These are phyloP conservation scores for Alosa alosa DNA, from an alignment of 2,113 vertebrate species.

Conservation along the genomic window DNA sequence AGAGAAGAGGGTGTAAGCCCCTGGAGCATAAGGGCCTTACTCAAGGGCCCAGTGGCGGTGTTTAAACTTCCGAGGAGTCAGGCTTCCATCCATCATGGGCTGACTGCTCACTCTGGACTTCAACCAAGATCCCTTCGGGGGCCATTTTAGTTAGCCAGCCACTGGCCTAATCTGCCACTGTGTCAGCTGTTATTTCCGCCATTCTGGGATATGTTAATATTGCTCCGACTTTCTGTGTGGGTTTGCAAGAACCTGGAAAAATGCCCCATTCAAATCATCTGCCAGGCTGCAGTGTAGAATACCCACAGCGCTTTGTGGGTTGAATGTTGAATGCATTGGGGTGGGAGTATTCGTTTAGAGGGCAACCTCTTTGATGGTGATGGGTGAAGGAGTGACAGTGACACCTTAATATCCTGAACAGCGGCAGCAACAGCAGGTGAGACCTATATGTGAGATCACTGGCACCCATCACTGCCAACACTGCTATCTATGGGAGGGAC, in stretches of 20 bases:
- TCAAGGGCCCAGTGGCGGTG: background rate
- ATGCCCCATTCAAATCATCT: background rate
- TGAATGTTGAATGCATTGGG: background rate
- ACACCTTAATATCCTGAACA: background rate
- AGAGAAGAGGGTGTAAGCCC: background rate
- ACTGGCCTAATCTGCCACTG: background rate
- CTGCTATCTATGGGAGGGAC: background rate
- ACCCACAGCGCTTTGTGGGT: background rate
- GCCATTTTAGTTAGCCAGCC: conserved; percentile 1
- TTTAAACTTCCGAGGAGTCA: conserved; percentile 4
- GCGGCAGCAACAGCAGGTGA: background rate
- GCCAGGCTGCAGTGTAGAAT: background rate
- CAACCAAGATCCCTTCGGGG: background rate
- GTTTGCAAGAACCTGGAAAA: conserved; percentile 6
- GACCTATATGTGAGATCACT: background rate
- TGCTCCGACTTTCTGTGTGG: background rate
- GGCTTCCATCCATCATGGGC: background rate
- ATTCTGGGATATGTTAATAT: conserved; percentile 8
- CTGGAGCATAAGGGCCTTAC: background rate
- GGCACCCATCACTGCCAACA: background rate
- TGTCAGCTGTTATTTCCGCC: background rate
- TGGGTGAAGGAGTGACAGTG: background rate
- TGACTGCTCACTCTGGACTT: conserved; percentile 1
- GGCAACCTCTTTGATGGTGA: background rate
- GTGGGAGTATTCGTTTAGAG: background rate